A percentile compares a stretch with the other conserved stretches of the same genome.
These are phyloP conservation scores for Anthoscopus minutus DNA, from an alignment of 2,113 vertebrate genomes.

Conservation along the genomic window DNA sequence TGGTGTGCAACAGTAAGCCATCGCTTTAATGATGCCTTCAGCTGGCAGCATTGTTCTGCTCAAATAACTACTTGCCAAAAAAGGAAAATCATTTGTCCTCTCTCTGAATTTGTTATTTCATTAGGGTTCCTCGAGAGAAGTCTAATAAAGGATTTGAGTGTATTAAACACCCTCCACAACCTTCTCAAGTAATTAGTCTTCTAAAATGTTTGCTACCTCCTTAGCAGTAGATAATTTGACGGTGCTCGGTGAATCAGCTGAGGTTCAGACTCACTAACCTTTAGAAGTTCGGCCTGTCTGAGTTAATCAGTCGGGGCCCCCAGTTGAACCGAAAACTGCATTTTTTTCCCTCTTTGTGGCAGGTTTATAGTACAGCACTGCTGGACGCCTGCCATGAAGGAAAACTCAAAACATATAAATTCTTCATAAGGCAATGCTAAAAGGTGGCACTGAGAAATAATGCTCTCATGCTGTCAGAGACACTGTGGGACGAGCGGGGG, in stretches of 20 bases:
- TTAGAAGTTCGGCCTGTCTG: neutral
- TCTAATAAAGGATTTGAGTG: constrained; percentile 49
- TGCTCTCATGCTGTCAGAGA: constrained; percentile 1
- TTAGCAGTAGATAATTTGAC: constrained; percentile 6
- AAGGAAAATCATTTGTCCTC: constrained; percentile 59
- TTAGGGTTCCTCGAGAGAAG: constrained; percentile 44
- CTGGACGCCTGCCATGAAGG: constrained; percentile 15
- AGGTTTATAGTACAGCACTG: constrained; percentile 15
- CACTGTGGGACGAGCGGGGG: fast-evolving
- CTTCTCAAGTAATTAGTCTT: constrained; percentile 45
- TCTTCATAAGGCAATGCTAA: constrained; percentile 47
- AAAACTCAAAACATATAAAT: constrained; percentile 54
- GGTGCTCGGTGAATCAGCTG: neutral
- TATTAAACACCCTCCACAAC: constrained; percentile 55
- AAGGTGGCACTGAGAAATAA: constrained; percentile 37
- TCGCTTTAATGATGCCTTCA: constrained; percentile 41
- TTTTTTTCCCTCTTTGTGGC: constrained; percentile 25
- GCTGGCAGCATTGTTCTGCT: constrained; percentile 16
- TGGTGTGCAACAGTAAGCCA: constrained; percentile 7
- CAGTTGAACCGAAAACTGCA: neutral
- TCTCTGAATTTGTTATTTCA: constrained; percentile 53
- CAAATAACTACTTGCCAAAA: constrained; percentile 53
- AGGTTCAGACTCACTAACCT: constrained; percentile 30
- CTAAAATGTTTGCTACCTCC: constrained; percentile 27
- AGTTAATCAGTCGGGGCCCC: constrained; percentile 18